Conservation (phyloP, 2,797 vertebrate genomes). For the Tauraco hartlaubi region DNA sequence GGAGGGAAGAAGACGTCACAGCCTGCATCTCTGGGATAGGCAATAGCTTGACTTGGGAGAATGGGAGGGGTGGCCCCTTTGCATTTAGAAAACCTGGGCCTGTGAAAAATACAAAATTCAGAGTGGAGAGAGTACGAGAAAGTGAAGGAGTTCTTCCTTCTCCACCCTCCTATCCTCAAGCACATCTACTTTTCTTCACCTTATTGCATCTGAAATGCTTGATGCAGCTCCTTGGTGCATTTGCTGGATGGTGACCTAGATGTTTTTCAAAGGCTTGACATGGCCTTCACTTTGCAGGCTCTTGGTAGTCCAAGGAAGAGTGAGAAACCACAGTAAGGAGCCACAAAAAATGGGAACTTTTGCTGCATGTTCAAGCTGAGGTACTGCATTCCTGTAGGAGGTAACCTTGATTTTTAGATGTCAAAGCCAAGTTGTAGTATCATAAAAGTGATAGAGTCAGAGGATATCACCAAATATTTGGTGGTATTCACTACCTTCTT, state of each 20-base stretch:
- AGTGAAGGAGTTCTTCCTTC: neutral
- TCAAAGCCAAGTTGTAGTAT: neutral
- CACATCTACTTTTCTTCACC: neutral
- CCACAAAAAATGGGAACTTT: neutral
- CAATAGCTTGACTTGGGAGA: neutral
- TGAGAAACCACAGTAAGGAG: neutral
- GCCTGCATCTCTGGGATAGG: neutral
- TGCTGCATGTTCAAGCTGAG: neutral
- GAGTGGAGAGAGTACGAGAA: neutral
- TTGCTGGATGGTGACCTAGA: neutral
- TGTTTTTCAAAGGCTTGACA: neutral
- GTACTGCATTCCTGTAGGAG: neutral
- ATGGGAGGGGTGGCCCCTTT: neutral
- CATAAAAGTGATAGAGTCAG: neutral
- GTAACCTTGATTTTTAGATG: neutral
- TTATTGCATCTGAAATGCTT: neutral
- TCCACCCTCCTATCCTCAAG: neutral
- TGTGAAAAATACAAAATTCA: neutral
- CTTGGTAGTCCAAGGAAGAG: neutral
- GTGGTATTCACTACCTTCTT: neutral
- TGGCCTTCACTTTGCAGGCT: neutral
- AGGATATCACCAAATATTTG: neutral
- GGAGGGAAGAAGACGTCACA: neutral
- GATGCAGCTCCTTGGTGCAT: neutral
- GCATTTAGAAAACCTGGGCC: neutral